Percentiles rank a stretch among this genome's conserved stretches.
phyloP scores from a whole-genome alignment of 1,140 invertebrate species.

The Alviniconcha marisindica region DNA sequence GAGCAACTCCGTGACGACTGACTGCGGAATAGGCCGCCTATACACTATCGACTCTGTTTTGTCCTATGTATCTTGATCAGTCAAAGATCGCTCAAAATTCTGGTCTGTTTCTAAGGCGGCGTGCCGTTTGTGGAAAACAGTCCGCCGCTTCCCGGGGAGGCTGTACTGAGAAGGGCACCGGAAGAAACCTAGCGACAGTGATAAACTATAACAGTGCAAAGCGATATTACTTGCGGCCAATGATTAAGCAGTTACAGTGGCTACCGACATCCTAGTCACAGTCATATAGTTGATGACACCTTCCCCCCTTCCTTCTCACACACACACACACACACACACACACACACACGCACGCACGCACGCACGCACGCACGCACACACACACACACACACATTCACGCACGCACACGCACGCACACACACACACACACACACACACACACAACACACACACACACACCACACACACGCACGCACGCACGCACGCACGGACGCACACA shows the following conservation, averaged over 20 bases:
- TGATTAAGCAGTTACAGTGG: too few relatives aligned
- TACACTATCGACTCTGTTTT: too few relatives aligned
- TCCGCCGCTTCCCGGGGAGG: too few relatives aligned
- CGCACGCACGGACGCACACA: not conserved
- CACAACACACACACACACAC: not conserved
- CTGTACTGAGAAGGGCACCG: too few relatives aligned
- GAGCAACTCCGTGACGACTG: not conserved
- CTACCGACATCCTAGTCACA: too few relatives aligned
- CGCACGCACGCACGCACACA: conserved; percentile 1
- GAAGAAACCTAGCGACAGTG: too few relatives aligned
- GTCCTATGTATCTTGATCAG: not conserved
- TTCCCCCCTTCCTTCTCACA: too few relatives aligned
- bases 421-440: not conserved
- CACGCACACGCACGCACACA: conserved; percentile 10
- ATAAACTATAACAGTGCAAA: too few relatives aligned
- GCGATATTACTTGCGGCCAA: too few relatives aligned
- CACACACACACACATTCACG: not conserved
- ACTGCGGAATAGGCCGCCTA: not conserved
- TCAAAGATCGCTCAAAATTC: not conserved
- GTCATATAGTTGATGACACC: too few relatives aligned
- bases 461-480: not conserved
- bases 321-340: not conserved
- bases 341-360: not conserved
- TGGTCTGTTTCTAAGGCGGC: too few relatives aligned
- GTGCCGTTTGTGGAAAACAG: too few relatives aligned